Evolutionary conservation across 2,797 vertebrate species (phyloP), one percentile per base, ranked within the genome.

Genomic region (Ptychadena robeensis): DNA sequence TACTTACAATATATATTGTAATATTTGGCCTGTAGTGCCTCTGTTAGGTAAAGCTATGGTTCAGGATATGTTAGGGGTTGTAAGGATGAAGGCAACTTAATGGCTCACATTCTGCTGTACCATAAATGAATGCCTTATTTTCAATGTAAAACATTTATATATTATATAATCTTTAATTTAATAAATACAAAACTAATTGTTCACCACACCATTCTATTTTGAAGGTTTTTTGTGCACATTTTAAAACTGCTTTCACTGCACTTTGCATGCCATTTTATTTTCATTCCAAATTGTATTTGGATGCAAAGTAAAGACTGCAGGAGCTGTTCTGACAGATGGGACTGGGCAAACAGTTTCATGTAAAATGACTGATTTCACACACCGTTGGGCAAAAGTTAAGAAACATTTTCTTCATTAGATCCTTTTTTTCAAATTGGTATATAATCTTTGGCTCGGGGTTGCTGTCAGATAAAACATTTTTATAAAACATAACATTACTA

Each of bases 321-420:
- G 82, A 83, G 61, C 75, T 73, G 57, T 66, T 81, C 44, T 83
- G 74, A 79, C 75, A 83, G 82, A 79, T 83, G 68, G 68, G 59
- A 78, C 34, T 79, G 59, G 82, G 68, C 59, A 40, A 83, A 79
- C 32, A 67, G 72, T 66, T 57, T 73, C 75, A 72, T 83, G 75
- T 79, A 65, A 79, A 73, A 83, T 84, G 34, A 84, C 82, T 79
- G 70, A 84, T 84, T 84, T 79, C 63, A 84, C 72, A 84, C 82
- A 80, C 82, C 61, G 68, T 79, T 74, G 82, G 82, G 76, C 69
- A 74, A 79, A 79, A 44, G 69, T 83, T 83, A 83, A 83, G 74
- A 79, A 73, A 73, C 69, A 84, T 84, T 84, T 84, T 84, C 61
- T 79, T 79, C 70, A 84, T 84, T 84, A 84, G 74, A 84, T 73